Evolutionary conservation across 92 coral and sea anemone species (phyloP), one percentile per base, ranked within the genome.

Genomic region (Diadumene lineata): DNA sequence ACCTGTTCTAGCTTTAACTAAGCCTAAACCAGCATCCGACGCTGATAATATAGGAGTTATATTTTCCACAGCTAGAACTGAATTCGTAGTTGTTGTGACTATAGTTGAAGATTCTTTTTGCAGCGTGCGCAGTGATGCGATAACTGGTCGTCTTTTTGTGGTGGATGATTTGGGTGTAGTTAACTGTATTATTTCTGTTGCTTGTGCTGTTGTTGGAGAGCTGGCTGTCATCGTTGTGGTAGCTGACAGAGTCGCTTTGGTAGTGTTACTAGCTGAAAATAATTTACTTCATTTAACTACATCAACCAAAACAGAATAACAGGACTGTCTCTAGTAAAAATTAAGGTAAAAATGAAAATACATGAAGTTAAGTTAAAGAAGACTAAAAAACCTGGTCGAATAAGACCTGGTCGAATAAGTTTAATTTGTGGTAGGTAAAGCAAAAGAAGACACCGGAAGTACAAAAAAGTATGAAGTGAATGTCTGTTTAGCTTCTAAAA

Each of bases 231-330:
- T 58, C 30, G 16, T 30, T 26, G 7, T 6, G 48, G 48, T 3
- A 53, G 64, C 7, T 58, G 30, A 9, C 31, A 22, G 2, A 22
- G 31, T 58, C 4, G 64, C 64, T 25, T 58, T 10, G 30, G 31
- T 26, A 22, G 64, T 58, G 64, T 15, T 10, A 58, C 64, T 58
- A 58, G 64, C 64, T 58, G 30, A 22, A 58, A 58, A 3, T 22
- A 58, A n/a, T n/a, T 53, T 15, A 21, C 10, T 58, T 10, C 7
- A 58, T 58, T 58, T 58, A 22, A 25, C 2, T 22, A 55, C 4
- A 44, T 17, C 51, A 44, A 44, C 9, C 9, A 9, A 44, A 44
- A 11, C 22, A 55, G 6, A 9, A n/a, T 4, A 55, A 55, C 61
- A 55, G 22, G 11, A 55, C 11, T 55, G 23, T 55, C 22, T 6